phyloP scores from a whole-genome alignment of 2,888 invertebrate genomes.

The Brenthis hecate region DNA sequence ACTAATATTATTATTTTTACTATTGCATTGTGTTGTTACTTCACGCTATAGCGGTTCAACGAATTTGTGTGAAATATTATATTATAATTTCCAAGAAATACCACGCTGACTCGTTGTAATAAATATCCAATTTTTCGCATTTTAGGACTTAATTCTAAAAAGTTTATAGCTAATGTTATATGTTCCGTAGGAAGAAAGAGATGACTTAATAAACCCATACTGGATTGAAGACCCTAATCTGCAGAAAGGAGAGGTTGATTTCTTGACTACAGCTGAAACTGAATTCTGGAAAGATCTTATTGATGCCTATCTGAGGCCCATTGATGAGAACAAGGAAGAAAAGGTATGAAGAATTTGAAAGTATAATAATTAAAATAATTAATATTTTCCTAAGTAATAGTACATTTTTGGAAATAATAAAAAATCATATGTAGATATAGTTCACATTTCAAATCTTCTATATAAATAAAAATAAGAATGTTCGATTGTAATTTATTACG shows the following conservation, averaged over 20 bases:
- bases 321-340: slow-evolving; percentile 94
- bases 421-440: no score
- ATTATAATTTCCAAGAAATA: no score
- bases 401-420: not conserved
- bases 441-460: no score
- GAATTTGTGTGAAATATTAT: no score
- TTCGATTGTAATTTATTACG: no score
- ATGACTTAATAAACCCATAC: slow-evolving; percentile 93
- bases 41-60: no score
- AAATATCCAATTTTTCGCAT: no score
- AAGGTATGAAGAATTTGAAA: slow-evolving; percentile 83
- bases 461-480: no score
- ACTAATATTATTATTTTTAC: not conserved
- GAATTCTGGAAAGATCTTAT: slow-evolving; percentile 97
- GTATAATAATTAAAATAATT: not conserved
- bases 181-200: slow-evolving; percentile 84
- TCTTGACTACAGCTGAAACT: slow-evolving; percentile 91
- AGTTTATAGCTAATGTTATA: not conserved
- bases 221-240: slow-evolving; percentile 96
- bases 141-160: no score
- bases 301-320: slow-evolving; percentile 94
- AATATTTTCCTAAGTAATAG: not conserved
- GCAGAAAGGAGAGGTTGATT: slow-evolving; percentile 94
- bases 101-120: no score
- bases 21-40: no score